phyloP scores from a whole-genome alignment of 2,888 invertebrate genomes.

The Suillia variegata region DNA sequence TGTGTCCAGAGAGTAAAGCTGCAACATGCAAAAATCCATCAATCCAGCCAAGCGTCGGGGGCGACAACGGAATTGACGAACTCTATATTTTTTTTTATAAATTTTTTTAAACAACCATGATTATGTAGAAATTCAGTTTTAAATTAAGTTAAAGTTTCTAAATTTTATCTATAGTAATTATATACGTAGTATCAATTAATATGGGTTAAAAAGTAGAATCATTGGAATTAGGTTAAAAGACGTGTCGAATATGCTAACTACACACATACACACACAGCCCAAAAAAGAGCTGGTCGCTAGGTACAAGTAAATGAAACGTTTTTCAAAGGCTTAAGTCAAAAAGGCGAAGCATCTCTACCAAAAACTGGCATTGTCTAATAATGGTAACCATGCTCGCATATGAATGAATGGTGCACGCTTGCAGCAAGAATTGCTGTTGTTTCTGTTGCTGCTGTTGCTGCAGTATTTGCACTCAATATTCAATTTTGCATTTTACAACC shows the following conservation, averaged over 20 bases:
- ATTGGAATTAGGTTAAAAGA: neutral
- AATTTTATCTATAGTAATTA: no score
- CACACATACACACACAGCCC: neutral
- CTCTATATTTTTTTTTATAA: no score
- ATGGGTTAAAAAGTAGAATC: no score
- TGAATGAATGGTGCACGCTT: neutral
- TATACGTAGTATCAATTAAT: no score
- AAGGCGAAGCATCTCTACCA: slow-evolving; percentile 9
- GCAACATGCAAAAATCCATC: no score
- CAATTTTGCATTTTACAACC: slow-evolving; percentile 61
- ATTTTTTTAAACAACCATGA: no score
- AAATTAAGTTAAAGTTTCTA: no score
- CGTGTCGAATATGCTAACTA: neutral
- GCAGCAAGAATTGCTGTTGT: slow-evolving; percentile 13
- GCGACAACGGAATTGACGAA: no score
- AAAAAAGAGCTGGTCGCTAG: neutral
- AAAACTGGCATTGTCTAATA: neutral
- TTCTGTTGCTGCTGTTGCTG: slow-evolving; percentile 10
- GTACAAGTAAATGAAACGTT: neutral
- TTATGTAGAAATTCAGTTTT: no score
- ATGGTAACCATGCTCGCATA: neutral
- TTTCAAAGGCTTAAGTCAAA: neutral
- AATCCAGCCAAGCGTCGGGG: no score
- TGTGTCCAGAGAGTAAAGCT: no score
- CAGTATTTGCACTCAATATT: slow-evolving; percentile 52